A percentile compares a stretch with the other conserved stretches of the same genome.
Evolutionary conservation across 2,888 invertebrate genomes (phyloP).

Genomic region (Caradrina kadenii): DNA sequence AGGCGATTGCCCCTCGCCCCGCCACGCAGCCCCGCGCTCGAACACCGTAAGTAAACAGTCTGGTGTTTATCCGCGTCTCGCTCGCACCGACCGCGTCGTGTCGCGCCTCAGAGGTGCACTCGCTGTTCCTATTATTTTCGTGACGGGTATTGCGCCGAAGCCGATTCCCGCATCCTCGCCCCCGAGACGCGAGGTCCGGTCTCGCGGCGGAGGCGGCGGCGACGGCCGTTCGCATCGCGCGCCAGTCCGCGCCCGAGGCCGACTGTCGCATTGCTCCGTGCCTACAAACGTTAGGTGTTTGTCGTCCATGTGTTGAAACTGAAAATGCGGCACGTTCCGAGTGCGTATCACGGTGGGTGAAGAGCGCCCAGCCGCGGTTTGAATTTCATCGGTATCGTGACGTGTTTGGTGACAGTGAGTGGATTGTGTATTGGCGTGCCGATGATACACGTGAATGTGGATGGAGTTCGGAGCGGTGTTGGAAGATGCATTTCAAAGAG

Average conservation of each 20-base stretch:
- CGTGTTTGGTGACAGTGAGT: constrained; percentile 83
- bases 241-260: constrained; percentile 88
- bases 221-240: constrained; percentile 89
- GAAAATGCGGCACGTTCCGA: constrained; percentile 85
- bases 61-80: constrained; percentile 91
- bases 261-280: constrained; percentile 87
- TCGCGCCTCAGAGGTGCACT: constrained; percentile 91
- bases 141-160: constrained; percentile 91
- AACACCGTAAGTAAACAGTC: constrained; percentile 91
- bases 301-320: constrained; percentile 79
- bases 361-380: constrained; percentile 68
- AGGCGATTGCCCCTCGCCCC: constrained; percentile 85
- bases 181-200: constrained; percentile 90
- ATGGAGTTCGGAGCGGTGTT: constrained; percentile 85
- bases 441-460: constrained; percentile 89
- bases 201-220: constrained; percentile 89
- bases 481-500: constrained; percentile 91
- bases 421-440: constrained; percentile 85
- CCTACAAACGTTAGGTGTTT: constrained; percentile 81
- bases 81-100: constrained; percentile 89
- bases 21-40: constrained; percentile 84
- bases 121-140: constrained; percentile 91
- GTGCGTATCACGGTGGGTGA: constrained; percentile 79
- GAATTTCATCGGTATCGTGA: constrained; percentile 75
- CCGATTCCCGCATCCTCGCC: constrained; percentile 90